These are phyloP conservation scores for Vanessa tameamea DNA, from an alignment of 1,140 invertebrate genomes.

Conservation along the genomic window DNA sequence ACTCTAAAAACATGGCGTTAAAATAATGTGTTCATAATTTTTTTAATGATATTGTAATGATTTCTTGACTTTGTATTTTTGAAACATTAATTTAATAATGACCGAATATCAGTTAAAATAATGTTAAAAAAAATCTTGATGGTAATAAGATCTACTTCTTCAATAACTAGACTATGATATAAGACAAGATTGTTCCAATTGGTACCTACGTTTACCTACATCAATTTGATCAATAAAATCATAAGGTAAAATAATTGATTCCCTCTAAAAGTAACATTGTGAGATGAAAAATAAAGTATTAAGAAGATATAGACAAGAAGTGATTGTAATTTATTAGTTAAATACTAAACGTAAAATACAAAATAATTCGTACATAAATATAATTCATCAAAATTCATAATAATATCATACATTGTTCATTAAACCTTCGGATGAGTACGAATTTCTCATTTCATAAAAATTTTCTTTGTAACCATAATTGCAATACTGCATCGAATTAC, in stretches of 20 bases:
- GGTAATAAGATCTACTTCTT: too few relatives aligned
- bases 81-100: too few relatives aligned
- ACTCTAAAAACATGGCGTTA: too few relatives aligned
- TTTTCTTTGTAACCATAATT: slow-evolving; percentile 71
- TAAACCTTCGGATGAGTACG: slow-evolving; percentile 57
- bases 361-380: slow-evolving; percentile 6
- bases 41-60: too few relatives aligned
- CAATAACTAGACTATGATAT: too few relatives aligned
- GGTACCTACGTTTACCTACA: too few relatives aligned
- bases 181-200: too few relatives aligned
- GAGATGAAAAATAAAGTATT: not conserved
- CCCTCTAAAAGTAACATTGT: not conserved
- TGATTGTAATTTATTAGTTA: not conserved
- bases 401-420: slow-evolving; percentile 60
- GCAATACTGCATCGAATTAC: slow-evolving; percentile 56
- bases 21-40: too few relatives aligned
- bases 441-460: slow-evolving; percentile 68
- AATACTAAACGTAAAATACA: slow-evolving; percentile 1
- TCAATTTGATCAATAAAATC: too few relatives aligned
- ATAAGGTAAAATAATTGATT: not conserved
- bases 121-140: too few relatives aligned
- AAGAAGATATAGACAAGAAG: not conserved
- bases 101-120: too few relatives aligned
- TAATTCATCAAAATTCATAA: slow-evolving; percentile 22
- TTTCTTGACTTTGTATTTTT: too few relatives aligned